phyloP scores from a whole-genome alignment of 2,113 vertebrate genomes.

The Microcebus lehilahytsara region DNA sequence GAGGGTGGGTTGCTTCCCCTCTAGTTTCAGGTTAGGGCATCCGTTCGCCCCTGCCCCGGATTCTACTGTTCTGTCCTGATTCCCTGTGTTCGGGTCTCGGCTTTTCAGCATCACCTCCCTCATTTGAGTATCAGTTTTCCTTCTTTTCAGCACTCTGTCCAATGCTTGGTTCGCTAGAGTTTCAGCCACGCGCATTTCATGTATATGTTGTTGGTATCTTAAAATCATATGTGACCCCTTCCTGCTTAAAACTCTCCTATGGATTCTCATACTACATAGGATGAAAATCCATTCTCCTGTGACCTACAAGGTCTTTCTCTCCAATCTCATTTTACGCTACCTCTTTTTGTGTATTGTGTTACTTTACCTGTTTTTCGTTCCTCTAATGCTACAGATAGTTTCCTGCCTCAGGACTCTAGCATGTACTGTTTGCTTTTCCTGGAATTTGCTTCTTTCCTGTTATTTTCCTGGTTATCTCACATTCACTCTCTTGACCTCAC shows the following conservation, averaged over 20 bases:
- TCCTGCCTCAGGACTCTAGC: background rate
- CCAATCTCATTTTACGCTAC: background rate
- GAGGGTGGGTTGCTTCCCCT: background rate
- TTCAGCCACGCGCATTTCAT: background rate
- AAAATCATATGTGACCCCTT: background rate
- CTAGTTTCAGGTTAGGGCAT: background rate
- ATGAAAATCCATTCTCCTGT: background rate
- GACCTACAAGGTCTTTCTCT: background rate
- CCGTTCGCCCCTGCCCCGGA: background rate
- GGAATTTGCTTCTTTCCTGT: background rate
- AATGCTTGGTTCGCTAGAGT: background rate
- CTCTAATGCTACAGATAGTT: background rate
- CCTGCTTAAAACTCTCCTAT: background rate
- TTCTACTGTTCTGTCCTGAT: background rate
- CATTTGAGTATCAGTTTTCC: background rate
- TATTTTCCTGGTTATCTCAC: background rate
- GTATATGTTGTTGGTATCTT: background rate
- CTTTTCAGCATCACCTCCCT: background rate
- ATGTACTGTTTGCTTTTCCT: background rate
- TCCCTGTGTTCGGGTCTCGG: background rate
- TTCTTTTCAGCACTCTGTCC: background rate
- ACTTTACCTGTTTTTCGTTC: background rate
- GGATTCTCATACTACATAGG: background rate
- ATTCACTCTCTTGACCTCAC: background rate
- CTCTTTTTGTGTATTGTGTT: background rate